Percentiles rank a stretch among this genome's conserved stretches.
Conservation (phyloP, 2,797 vertebrate genomes). For the Sparus aurata region DNA sequence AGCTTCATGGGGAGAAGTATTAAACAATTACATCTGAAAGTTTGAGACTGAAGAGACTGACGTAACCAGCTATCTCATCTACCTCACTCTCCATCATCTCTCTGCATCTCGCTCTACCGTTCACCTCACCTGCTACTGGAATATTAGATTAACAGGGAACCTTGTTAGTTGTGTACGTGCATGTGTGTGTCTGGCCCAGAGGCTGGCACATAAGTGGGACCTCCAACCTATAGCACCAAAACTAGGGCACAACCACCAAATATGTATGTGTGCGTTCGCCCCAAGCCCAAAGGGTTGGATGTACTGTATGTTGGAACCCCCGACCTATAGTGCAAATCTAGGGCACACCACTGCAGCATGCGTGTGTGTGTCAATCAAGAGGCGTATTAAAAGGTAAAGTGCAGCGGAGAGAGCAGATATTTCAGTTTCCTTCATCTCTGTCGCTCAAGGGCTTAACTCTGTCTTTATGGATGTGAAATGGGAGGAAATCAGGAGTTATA, state of each 20-base stretch:
- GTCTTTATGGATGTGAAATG: conserved; percentile 50
- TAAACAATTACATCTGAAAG: background rate
- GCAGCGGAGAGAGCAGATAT: conserved; percentile 39
- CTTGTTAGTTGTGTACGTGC: conserved; percentile 16
- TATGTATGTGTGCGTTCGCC: conserved; percentile 28
- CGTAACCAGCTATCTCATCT: background rate
- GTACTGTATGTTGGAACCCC: conserved; percentile 27
- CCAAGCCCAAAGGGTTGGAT: conserved; percentile 39
- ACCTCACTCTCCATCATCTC: background rate
- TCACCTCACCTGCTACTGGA: conserved; percentile 24
- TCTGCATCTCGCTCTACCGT: conserved; percentile 8
- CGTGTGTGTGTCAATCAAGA: conserved; percentile 57
- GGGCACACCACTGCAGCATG: conserved; percentile 36
- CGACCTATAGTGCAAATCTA: conserved; percentile 64
- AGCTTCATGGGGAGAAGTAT: background rate
- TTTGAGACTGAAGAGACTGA: background rate
- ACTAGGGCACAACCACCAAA: conserved; percentile 39
- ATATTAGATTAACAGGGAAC: conserved; percentile 17
- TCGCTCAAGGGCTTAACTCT: conserved; percentile 58
- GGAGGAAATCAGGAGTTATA: conserved; percentile 61
- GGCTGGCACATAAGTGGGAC: conserved; percentile 29
- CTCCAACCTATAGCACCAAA: conserved; percentile 43
- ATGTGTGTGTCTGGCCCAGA: conserved; percentile 20
- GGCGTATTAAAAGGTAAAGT: conserved; percentile 58
- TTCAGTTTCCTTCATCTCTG: conserved; percentile 47